Evolutionary conservation across 2,888 invertebrate genomes (phyloP).

Genomic region (Polietes domitor): DNA sequence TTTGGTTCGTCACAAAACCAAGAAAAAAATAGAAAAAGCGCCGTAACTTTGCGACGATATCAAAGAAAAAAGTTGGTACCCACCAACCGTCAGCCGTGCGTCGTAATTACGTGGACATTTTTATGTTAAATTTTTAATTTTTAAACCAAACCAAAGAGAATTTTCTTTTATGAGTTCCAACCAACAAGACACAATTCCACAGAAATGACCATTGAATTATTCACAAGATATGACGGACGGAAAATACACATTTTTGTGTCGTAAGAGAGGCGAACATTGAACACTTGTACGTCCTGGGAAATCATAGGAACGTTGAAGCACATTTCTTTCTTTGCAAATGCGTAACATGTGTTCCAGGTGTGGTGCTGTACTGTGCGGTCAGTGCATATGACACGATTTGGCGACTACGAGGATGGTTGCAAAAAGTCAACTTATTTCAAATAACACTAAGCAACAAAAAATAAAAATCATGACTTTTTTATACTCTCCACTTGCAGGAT

Average conservation of each 20-base stretch:
- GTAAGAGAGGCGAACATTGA: not conserved
- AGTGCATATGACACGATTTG: not conserved
- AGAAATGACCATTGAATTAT: constrained; percentile 48
- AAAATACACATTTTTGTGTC: not conserved
- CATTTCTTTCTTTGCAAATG: not conserved
- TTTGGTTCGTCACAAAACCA: not conserved
- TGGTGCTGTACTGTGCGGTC: too few species aligned
- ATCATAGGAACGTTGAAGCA: not conserved
- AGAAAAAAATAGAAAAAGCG: not conserved
- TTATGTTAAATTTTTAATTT: constrained; percentile 1
- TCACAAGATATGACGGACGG: constrained; percentile 17
- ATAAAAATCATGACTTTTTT: too few species aligned
- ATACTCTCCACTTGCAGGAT: too few species aligned
- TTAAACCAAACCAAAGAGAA: not conserved
- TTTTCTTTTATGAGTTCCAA: constrained; percentile 4
- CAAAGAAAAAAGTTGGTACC: not conserved
- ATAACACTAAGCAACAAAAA: too few species aligned
- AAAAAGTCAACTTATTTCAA: too few species aligned
- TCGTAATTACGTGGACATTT: not conserved
- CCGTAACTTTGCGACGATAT: not conserved
- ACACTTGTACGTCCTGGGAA: too few species aligned
- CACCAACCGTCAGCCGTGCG: not conserved
- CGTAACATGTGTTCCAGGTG: not conserved
- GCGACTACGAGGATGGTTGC: not conserved
- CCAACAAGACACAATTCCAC: constrained; percentile 9